Evolutionary conservation across 2,888 invertebrate genomes (phyloP).

Genomic region (Scotopteryx bipunctaria): DNA sequence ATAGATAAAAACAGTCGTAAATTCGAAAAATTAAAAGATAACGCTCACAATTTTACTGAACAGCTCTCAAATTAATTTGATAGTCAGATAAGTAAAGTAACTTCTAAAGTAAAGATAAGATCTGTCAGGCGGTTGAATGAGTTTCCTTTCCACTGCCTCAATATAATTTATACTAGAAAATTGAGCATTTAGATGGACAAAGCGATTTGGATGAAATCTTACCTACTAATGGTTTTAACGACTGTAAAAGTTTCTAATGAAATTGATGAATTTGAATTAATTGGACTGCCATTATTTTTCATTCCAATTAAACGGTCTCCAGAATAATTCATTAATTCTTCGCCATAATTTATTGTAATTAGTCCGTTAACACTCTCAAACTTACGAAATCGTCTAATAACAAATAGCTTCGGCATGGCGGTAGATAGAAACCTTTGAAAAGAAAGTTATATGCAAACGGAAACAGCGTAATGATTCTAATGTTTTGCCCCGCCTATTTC

Average conservation of each 20-base stretch:
- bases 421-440: too few relatives aligned
- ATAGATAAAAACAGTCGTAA: constrained; percentile 12
- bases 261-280: constrained; percentile 3
- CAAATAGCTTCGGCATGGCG: too few relatives aligned
- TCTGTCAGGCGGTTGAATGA: constrained; percentile 23
- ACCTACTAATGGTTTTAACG: background rate
- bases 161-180: constrained; percentile 19
- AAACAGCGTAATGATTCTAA: too few relatives aligned
- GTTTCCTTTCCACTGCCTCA: constrained; percentile 19
- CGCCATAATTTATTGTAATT: background rate
- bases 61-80: constrained; percentile 33
- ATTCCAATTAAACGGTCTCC: background rate
- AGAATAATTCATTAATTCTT: background rate
- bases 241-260: background rate
- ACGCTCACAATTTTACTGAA: constrained; percentile 21
- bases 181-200: constrained; percentile 17
- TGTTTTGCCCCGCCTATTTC: too few relatives aligned
- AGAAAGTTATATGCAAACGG: too few relatives aligned
- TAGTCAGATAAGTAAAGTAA: constrained; percentile 30
- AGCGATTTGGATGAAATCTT: constrained; percentile 5
- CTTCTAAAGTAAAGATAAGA: constrained; percentile 27
- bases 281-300: constrained; percentile 1
- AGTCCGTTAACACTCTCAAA: too few relatives aligned
- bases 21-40: constrained; percentile 21
- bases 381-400: too few relatives aligned